Percentiles rank a stretch among this genome's conserved stretches.
phyloP scores from a whole-genome alignment of 2,888 invertebrate species.

The Ormyrus pomaceus region DNA sequence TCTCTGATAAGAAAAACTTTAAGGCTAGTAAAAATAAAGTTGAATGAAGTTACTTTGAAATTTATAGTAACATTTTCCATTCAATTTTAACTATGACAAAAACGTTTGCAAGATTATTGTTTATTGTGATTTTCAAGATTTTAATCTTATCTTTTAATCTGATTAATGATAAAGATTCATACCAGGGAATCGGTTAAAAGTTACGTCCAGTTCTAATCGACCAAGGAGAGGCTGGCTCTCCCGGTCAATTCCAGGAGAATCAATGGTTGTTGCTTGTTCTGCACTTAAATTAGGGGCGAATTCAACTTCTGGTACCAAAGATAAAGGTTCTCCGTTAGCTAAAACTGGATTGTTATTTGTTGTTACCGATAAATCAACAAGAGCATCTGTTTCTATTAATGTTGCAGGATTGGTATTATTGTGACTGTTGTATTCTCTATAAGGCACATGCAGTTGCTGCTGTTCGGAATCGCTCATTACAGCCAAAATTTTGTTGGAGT shows the following conservation, averaged over 20 bases:
- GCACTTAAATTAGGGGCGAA: conserved; percentile 77
- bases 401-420: conserved; percentile 68
- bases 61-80: too few relatives aligned
- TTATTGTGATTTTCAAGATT: too few relatives aligned
- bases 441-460: conserved; percentile 74
- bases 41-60: background rate
- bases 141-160: too few relatives aligned
- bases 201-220: conserved; percentile 85
- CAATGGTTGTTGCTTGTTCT: conserved; percentile 84
- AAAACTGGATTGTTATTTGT: conserved; percentile 58
- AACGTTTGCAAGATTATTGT: too few relatives aligned
- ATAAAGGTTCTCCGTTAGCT: conserved; percentile 62
- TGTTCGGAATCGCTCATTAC: conserved; percentile 76
- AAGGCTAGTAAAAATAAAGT: background rate
- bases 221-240: conserved; percentile 96
- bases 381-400: conserved; percentile 70
- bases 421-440: conserved; percentile 74
- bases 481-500: conserved; percentile 59
- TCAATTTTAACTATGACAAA: too few relatives aligned
- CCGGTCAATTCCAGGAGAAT: conserved; percentile 88
- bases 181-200: conserved; percentile 94
- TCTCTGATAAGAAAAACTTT: background rate
- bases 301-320: conserved; percentile 84
- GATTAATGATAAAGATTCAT: conserved; percentile 55
- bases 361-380: conserved; percentile 70